Percentiles rank a stretch among this genome's conserved stretches.
These are phyloP conservation scores for Tylochromis polylepis DNA, from an alignment of 2,113 vertebrate genomes.

Conservation along the genomic window DNA sequence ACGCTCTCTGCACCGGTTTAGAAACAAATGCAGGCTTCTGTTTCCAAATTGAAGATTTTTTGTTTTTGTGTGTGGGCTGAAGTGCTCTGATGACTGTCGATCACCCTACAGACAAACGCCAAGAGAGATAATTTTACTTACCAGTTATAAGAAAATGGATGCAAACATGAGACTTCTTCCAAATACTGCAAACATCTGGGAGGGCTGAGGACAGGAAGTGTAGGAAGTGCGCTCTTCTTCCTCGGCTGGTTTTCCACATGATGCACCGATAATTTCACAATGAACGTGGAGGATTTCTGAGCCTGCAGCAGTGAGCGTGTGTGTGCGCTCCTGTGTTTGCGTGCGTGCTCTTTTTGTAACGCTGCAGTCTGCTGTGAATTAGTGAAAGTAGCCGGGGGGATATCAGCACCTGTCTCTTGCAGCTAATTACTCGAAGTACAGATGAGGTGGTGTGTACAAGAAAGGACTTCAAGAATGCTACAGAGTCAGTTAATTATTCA, in stretches of 20 bases:
- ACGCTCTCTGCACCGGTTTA: rapidly evolving
- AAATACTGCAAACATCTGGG: not conserved
- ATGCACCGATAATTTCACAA: not conserved
- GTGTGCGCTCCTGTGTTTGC: not conserved
- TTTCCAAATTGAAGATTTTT: not conserved
- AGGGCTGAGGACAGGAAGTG: not conserved
- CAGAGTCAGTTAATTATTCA: not conserved
- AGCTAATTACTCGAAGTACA: not conserved
- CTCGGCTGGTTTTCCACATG: rapidly evolving
- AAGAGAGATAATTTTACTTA: not conserved
- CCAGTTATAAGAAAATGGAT: not conserved
- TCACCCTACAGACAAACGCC: not conserved
- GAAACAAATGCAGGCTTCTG: not conserved
- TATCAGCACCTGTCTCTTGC: not conserved
- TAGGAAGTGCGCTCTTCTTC: not conserved
- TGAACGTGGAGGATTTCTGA: not conserved
- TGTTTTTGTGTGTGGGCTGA: not conserved
- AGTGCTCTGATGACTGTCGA: not conserved
- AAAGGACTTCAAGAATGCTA: not conserved
- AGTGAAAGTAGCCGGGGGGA: not conserved
- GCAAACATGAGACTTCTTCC: not conserved
- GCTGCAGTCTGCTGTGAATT: not conserved
- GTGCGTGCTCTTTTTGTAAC: not conserved
- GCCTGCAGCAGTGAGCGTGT: not conserved
- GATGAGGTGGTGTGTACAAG: not conserved